Conservation (phyloP, 92 coral and sea anemone species). For the Bergia sp. region DNA sequence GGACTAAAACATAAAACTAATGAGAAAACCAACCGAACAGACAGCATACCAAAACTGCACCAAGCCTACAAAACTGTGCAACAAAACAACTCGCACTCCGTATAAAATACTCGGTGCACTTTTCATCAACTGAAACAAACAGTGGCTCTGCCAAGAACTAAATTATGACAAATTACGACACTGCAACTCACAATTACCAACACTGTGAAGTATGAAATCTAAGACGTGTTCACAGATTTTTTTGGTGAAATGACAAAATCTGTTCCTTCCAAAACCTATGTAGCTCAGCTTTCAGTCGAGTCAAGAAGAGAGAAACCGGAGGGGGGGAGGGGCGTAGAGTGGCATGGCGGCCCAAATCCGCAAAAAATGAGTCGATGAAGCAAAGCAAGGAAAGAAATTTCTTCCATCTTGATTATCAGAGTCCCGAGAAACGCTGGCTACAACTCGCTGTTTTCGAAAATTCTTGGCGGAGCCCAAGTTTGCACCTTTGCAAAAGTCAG, state of each 20-base stretch:
- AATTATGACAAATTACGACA: neutral
- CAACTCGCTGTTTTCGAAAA: neutral
- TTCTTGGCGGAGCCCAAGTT: neutral
- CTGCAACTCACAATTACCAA: neutral
- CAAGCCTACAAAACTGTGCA: slow-evolving; percentile 16
- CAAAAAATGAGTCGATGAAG: neutral
- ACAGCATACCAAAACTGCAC: neutral
- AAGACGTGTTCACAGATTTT: neutral
- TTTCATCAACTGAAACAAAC: neutral
- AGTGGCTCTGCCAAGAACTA: neutral
- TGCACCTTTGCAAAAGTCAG: neutral
- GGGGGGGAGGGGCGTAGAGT: neutral
- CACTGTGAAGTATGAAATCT: neutral
- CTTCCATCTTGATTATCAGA: neutral
- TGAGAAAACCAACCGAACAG: slow-evolving; percentile 22
- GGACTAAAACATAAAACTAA: neutral
- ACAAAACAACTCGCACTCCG: neutral
- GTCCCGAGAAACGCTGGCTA: neutral
- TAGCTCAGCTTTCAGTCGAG: neutral
- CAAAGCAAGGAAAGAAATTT: neutral
- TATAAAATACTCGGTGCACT: neutral
- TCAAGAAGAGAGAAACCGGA: neutral
- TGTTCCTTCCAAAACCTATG: neutral
- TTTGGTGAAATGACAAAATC: neutral
- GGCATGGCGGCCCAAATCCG: neutral